A percentile compares a stretch with the other conserved stretches of the same genome.
Evolutionary conservation across 2,797 vertebrate genomes (phyloP).

Genomic region (Taeniopygia guttata): DNA sequence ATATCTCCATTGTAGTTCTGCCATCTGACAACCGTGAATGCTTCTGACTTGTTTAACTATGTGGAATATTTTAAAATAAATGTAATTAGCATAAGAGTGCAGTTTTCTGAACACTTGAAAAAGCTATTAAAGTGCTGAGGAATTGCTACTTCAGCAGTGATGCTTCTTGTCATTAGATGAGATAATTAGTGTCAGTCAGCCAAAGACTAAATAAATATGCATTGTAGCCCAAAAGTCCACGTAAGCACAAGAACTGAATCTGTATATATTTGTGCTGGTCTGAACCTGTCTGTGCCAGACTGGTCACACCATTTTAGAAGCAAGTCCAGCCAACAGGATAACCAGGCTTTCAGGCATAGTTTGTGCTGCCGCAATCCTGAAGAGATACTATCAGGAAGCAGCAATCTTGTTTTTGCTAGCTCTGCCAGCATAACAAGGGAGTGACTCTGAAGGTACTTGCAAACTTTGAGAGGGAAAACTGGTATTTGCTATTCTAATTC

Average conservation of each 20-base stretch:
- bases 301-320: slow-evolving; percentile 6
- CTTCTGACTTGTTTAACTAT: not conserved
- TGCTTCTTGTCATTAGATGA: not conserved
- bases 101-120: not conserved
- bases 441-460: not conserved
- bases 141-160: not conserved
- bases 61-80: not conserved
- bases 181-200: slow-evolving; percentile 3
- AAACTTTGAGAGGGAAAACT: not conserved
- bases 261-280: slow-evolving; percentile 9
- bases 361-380: slow-evolving; percentile 15
- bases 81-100: not conserved
- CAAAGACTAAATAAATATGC: slow-evolving; percentile 13
- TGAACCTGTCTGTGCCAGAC: slow-evolving; percentile 41
- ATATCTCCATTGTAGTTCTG: not conserved
- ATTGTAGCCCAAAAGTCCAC: not conserved
- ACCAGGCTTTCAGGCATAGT: slow-evolving; percentile 29
- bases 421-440: not conserved
- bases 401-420: not conserved
- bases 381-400: slow-evolving; percentile 29
- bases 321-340: not conserved
- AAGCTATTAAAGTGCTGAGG: not conserved
- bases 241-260: slow-evolving; percentile 8
- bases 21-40: not conserved
- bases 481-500: slow-evolving; percentile 10